A percentile compares a stretch with the other conserved stretches of the same genome.
Evolutionary conservation across 2,113 vertebrate genomes (phyloP).

Genomic region (Falco punctatus): DNA sequence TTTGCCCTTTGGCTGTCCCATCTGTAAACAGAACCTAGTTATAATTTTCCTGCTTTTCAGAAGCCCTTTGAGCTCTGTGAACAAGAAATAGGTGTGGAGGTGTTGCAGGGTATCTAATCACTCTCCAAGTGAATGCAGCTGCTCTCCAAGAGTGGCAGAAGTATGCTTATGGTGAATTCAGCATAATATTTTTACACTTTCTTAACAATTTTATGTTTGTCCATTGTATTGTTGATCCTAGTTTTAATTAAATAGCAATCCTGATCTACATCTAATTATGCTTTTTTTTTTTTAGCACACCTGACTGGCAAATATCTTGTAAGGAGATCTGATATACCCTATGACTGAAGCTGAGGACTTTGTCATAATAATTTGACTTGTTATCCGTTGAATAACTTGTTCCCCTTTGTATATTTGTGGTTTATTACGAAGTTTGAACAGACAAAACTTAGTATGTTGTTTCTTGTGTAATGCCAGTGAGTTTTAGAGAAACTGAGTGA

Average conservation of each 20-base stretch:
- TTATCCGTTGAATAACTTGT: not conserved
- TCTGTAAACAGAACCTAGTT: not conserved
- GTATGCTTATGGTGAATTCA: not conserved
- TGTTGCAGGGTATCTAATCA: not conserved
- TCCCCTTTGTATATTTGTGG: not conserved
- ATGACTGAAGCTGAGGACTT: not conserved
- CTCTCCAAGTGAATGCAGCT: not conserved
- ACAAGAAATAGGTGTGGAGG: not conserved
- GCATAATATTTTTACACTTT: not conserved
- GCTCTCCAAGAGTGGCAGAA: not conserved
- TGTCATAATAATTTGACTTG: not conserved
- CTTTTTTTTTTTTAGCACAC: not conserved
- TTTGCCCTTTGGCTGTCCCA: not conserved
- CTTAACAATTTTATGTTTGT: not conserved
- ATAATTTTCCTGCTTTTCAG: not conserved
- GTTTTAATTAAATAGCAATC: not conserved
- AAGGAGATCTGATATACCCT: fast-evolving
- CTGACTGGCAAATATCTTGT: not conserved
- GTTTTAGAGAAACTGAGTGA: not conserved
- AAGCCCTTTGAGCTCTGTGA: not conserved
- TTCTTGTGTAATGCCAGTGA: not conserved
- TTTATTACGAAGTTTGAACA: not conserved
- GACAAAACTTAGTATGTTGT: not conserved
- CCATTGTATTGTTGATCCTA: not conserved
- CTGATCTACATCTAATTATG: not conserved